Conservation (phyloP, 2,888 invertebrate genomes). For the Drosophila robusta region DNA sequence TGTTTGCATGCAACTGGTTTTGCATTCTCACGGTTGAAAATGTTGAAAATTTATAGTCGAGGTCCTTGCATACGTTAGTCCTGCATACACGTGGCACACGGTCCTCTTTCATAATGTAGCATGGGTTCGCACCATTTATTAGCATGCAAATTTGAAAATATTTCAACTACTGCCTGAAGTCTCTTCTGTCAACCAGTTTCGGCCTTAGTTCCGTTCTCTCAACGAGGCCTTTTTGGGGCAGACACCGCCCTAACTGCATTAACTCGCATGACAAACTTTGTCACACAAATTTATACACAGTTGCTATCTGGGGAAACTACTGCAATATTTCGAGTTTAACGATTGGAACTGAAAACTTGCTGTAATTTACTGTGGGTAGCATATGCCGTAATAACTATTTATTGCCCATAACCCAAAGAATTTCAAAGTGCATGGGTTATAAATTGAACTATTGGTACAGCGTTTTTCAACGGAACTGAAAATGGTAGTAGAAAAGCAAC, state of each 20-base stretch:
- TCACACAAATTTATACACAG: constrained; percentile 57
- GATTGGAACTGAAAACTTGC: constrained; percentile 1
- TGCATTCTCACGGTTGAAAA: constrained; percentile 23
- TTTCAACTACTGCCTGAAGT: constrained; percentile 39
- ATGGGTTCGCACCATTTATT: constrained; percentile 61
- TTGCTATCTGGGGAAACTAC: constrained; percentile 25
- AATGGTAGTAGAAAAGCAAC: no score
- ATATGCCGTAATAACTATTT: constrained; percentile 32
- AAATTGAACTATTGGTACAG: neutral
- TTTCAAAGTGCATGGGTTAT: neutral
- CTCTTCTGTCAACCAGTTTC: constrained; percentile 11
- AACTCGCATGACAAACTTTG: constrained; percentile 64
- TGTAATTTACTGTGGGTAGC: constrained; percentile 15
- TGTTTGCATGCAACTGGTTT: constrained; percentile 11
- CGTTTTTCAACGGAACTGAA: no score
- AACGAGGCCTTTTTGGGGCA: constrained; percentile 19
- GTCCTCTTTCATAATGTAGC: constrained; percentile 31
- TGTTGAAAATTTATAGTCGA: constrained; percentile 15
- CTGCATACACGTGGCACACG: constrained; percentile 8
- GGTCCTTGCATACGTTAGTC: constrained; percentile 15
- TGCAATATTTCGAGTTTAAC: constrained; percentile 17
- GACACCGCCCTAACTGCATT: constrained; percentile 57
- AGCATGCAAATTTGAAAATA: constrained; percentile 73
- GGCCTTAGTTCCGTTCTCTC: constrained; percentile 10
- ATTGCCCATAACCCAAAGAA: constrained; percentile 23